A percentile compares a stretch with the other conserved stretches of the same genome.
Evolutionary conservation across 1,140 invertebrate species (phyloP).

Genomic region (Caerostris extrusa): DNA sequence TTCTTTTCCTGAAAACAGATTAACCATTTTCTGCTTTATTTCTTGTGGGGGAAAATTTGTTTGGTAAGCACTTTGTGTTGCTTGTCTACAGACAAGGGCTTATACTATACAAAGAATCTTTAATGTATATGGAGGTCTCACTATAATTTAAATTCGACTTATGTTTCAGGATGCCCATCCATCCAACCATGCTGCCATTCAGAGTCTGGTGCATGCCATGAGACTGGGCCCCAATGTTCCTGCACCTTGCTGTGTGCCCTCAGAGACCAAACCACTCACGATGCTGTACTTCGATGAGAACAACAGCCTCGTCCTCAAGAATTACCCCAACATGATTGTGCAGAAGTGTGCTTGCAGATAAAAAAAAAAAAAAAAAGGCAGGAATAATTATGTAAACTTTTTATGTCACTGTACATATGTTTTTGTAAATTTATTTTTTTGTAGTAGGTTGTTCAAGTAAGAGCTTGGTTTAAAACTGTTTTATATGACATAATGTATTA

Average conservation of each 20-base stretch:
- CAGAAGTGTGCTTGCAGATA: slow-evolving; percentile 96
- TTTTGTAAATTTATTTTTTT: background rate
- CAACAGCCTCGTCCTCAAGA: slow-evolving; percentile 94
- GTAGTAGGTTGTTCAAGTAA: background rate
- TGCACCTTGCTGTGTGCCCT: slow-evolving; percentile 95
- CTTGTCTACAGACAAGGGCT: too few relatives aligned
- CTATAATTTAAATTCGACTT: background rate
- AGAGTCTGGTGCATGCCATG: slow-evolving; percentile 93
- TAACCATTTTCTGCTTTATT: too few relatives aligned
- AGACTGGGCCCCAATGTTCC: slow-evolving; percentile 88
- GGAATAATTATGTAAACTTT: background rate
- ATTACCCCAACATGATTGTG: slow-evolving; percentile 97
- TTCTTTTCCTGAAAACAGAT: too few relatives aligned
- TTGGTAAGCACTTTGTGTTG: too few relatives aligned
- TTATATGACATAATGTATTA: background rate
- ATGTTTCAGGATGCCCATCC: slow-evolving; percentile 71
- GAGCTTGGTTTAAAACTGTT: background rate
- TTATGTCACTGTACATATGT: slow-evolving; percentile 1
- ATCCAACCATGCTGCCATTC: slow-evolving; percentile 97
- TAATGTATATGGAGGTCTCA: too few relatives aligned
- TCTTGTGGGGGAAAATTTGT: too few relatives aligned
- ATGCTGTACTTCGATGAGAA: slow-evolving; percentile 94
- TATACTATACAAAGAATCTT: too few relatives aligned
- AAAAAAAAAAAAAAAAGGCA: slow-evolving; percentile 9
- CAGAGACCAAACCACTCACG: slow-evolving; percentile 92